Base-by-base conservation (phyloP, 2,888 invertebrate genomes). In the Ichneumoninae sp. region DNA sequence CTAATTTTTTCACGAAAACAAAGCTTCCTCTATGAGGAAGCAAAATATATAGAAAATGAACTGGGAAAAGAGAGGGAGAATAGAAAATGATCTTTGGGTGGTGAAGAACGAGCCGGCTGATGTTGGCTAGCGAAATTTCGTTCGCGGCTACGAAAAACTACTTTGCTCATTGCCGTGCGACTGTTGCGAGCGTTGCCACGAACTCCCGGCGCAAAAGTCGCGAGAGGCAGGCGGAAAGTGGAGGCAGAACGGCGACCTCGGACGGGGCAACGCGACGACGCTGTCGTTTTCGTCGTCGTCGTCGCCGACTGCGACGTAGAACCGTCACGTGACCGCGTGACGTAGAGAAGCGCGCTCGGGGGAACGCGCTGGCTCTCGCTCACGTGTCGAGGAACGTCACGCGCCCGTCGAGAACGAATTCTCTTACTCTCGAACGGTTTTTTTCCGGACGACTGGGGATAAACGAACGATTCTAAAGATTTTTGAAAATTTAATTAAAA, bases 291-390 rank as follows among this genome's bases (percentile, higher is more conserved):
- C 76, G 82, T 44, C 69, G 69, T 26, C 50, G 83, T 60, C 77
- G 83, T 63, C 36, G 68, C 57, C 50, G 71, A 66, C 60, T 83
- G 81, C 82, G 80, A 79, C 83, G 85, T 86, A 84, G 80, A 86
- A 81, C 26, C 69, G 85, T 86, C 86, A 85, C 85, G 85, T 83
- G 86, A 86, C 79, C 57, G 71, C 66, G 85, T 85, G 86, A 85
- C 86, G 86, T 83, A 80, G 78, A 47, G 79, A 75, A 84, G 50
- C 74, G 81, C 78, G 78, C 65, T 75, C 50, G 83, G 63, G 16
- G 26, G 73, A 83, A 66, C 73, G 82, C 70, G 69, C 52, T 69
- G 26, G 66, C 30, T 47, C 44, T 47, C 30, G 7, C 85, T 85
- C 85, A 85, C 83, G 81, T 83, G 83, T 83, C 83, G 78, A 57